Conservation (phyloP, 1,140 invertebrate species). For the Aleiodes sp. region DNA sequence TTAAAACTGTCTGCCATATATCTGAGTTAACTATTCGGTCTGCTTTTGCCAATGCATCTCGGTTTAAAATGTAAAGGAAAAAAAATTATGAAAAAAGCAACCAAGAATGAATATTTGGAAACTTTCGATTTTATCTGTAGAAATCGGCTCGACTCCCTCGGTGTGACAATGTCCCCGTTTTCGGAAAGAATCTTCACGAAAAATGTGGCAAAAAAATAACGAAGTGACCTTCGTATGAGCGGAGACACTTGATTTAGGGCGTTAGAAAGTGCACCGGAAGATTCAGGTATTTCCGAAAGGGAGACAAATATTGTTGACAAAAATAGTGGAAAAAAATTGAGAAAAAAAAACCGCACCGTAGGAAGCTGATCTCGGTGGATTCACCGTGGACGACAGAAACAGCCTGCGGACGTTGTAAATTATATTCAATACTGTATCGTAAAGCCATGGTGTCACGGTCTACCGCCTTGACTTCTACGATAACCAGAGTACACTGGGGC, state of each 20-base stretch:
- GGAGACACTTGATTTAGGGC: not conserved
- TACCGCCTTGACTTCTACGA: constrained; percentile 47
- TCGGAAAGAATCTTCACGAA: too few relatives aligned
- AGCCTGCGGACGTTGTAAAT: constrained; percentile 52
- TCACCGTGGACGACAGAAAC: constrained; percentile 30
- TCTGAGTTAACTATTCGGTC: constrained; percentile 60
- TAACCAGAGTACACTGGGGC: constrained; percentile 29
- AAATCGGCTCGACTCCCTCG: too few relatives aligned
- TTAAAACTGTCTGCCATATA: constrained; percentile 61
- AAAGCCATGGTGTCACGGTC: constrained; percentile 52
- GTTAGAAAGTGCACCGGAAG: too few relatives aligned
- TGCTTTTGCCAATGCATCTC: constrained; percentile 15
- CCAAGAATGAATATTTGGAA: not conserved
- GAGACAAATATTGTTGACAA: constrained; percentile 10
- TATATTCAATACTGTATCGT: constrained; percentile 52
- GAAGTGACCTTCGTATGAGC: too few relatives aligned
- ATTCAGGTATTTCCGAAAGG: constrained; percentile 1
- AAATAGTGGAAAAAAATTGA: constrained; percentile 40
- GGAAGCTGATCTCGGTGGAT: not conserved
- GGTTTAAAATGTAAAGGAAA: too few relatives aligned
- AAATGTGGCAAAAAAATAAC: too few relatives aligned
- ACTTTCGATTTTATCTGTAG: not conserved
- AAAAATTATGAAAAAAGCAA: not conserved
- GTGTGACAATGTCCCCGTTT: too few relatives aligned
- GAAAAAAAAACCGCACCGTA: constrained; percentile 25